Percentiles rank a stretch among this genome's conserved stretches.
These are phyloP conservation scores for Brassicogethes aeneus DNA, from an alignment of 2,888 invertebrate genomes.

Conservation along the genomic window DNA sequence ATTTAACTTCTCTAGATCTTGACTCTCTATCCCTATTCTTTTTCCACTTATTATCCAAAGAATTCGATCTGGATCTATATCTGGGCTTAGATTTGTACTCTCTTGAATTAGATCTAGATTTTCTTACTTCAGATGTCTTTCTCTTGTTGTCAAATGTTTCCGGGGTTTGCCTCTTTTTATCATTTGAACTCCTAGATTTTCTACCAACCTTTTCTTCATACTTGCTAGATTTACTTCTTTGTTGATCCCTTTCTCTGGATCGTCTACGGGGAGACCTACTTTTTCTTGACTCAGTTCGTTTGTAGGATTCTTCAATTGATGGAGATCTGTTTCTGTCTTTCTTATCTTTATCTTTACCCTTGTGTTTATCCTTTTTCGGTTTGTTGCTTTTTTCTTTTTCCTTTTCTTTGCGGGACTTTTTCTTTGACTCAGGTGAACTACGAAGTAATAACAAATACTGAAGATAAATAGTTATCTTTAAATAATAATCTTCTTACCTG, in stretches of 20 bases:
- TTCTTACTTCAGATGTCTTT: not conserved
- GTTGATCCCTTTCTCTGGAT: slow-evolving; percentile 14
- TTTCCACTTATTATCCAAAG: slow-evolving; percentile 18
- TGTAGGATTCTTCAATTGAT: slow-evolving; percentile 10
- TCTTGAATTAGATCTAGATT: slow-evolving; percentile 16
- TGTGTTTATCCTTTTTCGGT: slow-evolving; percentile 19
- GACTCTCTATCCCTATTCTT: not conserved
- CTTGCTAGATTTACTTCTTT: slow-evolving; percentile 4
- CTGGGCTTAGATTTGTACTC: slow-evolving; percentile 21
- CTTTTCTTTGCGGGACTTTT: slow-evolving; percentile 13
- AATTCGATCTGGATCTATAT: slow-evolving; percentile 12
- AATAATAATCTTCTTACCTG: slow-evolving; percentile 41
- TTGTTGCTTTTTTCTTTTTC: slow-evolving; percentile 13
- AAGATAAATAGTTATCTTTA: slow-evolving; percentile 7
- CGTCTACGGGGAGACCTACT: slow-evolving; percentile 15
- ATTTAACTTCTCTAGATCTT: not conserved
- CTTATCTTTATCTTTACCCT: not conserved
- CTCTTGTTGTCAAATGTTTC: not conserved
- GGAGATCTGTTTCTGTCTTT: slow-evolving; percentile 5
- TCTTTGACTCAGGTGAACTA: slow-evolving; percentile 31
- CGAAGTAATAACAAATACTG: slow-evolving; percentile 10
- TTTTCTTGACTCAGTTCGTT: slow-evolving; percentile 13
- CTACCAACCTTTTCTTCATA: slow-evolving; percentile 12
- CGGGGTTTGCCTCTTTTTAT: not conserved
- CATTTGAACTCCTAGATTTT: slow-evolving; percentile 18